Evolutionary conservation across 2,888 invertebrate genomes (phyloP), one percentile per base, ranked within the genome.

Genomic region (Callimorpha dominula): DNA sequence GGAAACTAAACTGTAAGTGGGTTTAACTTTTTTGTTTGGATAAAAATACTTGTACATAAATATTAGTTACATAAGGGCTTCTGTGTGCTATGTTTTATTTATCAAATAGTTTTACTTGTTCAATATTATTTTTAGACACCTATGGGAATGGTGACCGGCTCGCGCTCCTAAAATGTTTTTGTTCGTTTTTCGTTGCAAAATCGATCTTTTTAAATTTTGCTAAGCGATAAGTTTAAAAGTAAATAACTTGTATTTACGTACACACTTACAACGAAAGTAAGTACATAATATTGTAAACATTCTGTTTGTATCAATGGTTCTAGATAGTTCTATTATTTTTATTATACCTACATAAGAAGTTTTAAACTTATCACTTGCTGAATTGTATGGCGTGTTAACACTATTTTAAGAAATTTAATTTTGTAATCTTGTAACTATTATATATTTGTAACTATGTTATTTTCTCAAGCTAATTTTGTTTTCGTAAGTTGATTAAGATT

Each of bases 1-100:
- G 75, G 78, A 81, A 43, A 67, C 40, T 50, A 31, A 65, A 4
- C 71, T 73, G 90, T 91, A 85, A 89, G 90, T 87, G 75, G 20
- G 70, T 75, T 71, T n/a, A n/a, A n/a, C 50, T 63, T 0, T 54
- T 54, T 42, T 17, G 15, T 50, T 46, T 49, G 15, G 12, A 20
- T n/a, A 20, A 63, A 46, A 63, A 11, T 46, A 46, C 43, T 9
- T 8, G 43, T 46, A 31, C 14, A 14, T 60, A 31, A 31, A 31
- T 31, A 14, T 60, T 60, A 46, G 31, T 60, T 2, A 12, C 14
- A 60, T 5, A 57, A 11, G 12, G n/a, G n/a, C n/a, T n/a, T n/a
- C n/a, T n/a, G n/a, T n/a, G n/a, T n/a, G n/a, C n/a, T n/a, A 12
- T 20, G 20, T 20, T 12, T 60, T 60, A 6, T 60, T 14, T 60